These are phyloP conservation scores for Scaptodrosophila lebanonensis DNA, from an alignment of 1,140 invertebrate species.

Conservation along the genomic window DNA sequence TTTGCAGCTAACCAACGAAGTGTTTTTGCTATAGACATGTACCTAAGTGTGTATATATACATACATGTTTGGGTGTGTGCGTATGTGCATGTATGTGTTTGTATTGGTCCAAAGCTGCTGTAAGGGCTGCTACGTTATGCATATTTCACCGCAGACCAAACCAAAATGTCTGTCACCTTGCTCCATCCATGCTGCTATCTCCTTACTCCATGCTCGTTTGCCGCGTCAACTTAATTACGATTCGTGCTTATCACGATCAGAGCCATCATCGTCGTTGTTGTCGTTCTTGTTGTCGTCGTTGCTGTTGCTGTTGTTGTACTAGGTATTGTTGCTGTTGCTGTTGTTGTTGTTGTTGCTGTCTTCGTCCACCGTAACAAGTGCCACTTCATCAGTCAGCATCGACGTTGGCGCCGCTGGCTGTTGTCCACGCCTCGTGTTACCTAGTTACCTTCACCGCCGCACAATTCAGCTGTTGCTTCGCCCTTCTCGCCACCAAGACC, in stretches of 20 bases:
- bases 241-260: slow-evolving; percentile 56
- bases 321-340: slow-evolving; percentile 31
- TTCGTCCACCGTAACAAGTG: slow-evolving; percentile 46
- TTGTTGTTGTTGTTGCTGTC: slow-evolving; percentile 28
- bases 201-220: slow-evolving; percentile 27
- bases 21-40: too few species aligned
- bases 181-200: neutral
- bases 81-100: too few species aligned
- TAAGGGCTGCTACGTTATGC: neutral
- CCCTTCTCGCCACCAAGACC: slow-evolving; percentile 38
- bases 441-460: too few species aligned
- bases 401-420: slow-evolving; percentile 34
- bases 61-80: too few species aligned
- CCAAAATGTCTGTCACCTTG: neutral
- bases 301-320: too few species aligned
- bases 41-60: too few species aligned
- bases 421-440: slow-evolving; percentile 49
- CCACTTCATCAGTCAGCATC: slow-evolving; percentile 71
- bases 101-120: neutral
- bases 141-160: slow-evolving; percentile 15
- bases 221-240: slow-evolving; percentile 62
- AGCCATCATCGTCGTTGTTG: slow-evolving; percentile 9
- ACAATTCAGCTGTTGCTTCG: too few species aligned
- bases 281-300: slow-evolving; percentile 23
- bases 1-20: too few species aligned